Evolutionary conservation across 2,797 vertebrate genomes (phyloP), one percentile per base, ranked within the genome.

Genomic region (Danio jaintianensis): DNA sequence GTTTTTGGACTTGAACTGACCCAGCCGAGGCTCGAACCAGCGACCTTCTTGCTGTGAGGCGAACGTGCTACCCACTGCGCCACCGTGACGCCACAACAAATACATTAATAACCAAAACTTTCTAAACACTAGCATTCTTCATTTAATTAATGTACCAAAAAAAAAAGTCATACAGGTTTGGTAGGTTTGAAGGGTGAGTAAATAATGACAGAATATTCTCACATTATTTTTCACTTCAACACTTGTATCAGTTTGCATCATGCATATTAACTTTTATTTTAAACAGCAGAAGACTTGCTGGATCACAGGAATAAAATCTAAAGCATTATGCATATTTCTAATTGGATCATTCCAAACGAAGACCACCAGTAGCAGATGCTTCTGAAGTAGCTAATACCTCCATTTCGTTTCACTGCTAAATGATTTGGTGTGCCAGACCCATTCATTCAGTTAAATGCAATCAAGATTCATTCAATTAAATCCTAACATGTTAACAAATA

Each of bases 311-410:
- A 71, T 71, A 15, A 56, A 71, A 55, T 71, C 10, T 55, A 5
- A 43, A 12, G 5, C 45, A 11, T 67, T 9, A 52, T 42, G 47
- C 73, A 52, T 36, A 75, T 63, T 75, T 53, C 55, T 76, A 55
- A 66, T 76, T 66, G 66, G 18, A 66, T 66, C 50, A 13, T 66
- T 55, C 18, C 40, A 56, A 56, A 66, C 55, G 52, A 66, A 76
- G 74, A 55, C 47, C 2, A 0, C 22, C 16, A 38, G 45, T 42
- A 38, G 63, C 42, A 10, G 10, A 68, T 15, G 10, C 20, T 69
- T 20, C 18, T 69, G 29, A 78, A 78, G 66, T 77, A 36, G 50
- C 67, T 58, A 38, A 18, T 18, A 68, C 74, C 36, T 43, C 7
- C 0, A 15, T 40, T 67, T 10, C 10, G 15, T 56, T 29, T 67